A percentile compares a stretch with the other conserved stretches of the same genome.
Evolutionary conservation across 2,797 vertebrate genomes (phyloP).

Genomic region (Pipistrellus nathusii): DNA sequence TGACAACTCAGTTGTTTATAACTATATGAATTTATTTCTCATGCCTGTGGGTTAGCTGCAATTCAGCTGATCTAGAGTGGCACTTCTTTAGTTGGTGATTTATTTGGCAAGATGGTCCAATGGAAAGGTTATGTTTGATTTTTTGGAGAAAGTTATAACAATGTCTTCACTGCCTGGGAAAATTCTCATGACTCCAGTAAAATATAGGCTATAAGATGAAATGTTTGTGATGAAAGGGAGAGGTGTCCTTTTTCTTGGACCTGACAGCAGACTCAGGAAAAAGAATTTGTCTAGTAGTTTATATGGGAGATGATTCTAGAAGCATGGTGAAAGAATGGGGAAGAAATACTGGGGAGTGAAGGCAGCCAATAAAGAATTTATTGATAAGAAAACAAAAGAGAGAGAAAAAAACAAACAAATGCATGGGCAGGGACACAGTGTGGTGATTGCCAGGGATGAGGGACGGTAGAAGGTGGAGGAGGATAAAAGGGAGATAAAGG

Average conservation of each 20-base stretch:
- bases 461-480: background rate
- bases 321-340: background rate
- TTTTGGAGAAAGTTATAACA: background rate
- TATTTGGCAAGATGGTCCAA: background rate
- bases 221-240: background rate
- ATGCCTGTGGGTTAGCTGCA: background rate
- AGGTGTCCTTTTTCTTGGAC: background rate
- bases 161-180: background rate
- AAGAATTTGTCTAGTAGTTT: background rate
- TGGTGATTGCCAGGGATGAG: background rate
- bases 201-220: background rate
- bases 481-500: background rate
- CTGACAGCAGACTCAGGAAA: background rate
- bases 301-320: background rate
- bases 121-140: background rate
- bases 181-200: background rate
- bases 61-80: background rate
- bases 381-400: background rate
- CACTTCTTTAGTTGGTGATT: background rate
- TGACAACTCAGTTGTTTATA: background rate
- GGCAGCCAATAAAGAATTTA: background rate
- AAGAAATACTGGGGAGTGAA: background rate
- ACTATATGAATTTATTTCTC: background rate
- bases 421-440: background rate
- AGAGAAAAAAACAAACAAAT: background rate